A percentile compares a stretch with the other conserved stretches of the same genome.
These are phyloP conservation scores for Zaprionus camerounensis DNA, from an alignment of 1,140 invertebrate species.

Conservation along the genomic window DNA sequence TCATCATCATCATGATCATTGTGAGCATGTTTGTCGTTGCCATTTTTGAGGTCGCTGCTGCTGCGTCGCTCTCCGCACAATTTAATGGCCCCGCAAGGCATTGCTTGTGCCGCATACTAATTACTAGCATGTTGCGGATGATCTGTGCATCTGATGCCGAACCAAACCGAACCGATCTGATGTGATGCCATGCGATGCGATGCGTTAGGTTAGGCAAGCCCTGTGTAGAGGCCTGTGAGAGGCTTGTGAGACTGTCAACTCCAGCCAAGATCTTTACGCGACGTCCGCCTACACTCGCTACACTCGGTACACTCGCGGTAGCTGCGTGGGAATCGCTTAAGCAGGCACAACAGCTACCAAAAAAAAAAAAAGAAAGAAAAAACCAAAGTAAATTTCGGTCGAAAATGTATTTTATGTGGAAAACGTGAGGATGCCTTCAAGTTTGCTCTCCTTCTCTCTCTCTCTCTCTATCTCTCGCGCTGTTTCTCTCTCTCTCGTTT, in stretches of 20 bases:
- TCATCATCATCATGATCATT: constrained; percentile 5
- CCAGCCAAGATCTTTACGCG: background rate
- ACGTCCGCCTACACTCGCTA: constrained; percentile 26
- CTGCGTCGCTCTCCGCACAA: constrained; percentile 61
- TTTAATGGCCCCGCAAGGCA: constrained; percentile 61
- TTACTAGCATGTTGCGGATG: constrained; percentile 27
- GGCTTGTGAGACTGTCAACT: background rate
- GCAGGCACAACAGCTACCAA: constrained; percentile 52
- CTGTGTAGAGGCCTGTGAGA: background rate
- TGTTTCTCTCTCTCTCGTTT: constrained; percentile 11
- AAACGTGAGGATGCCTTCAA: constrained; percentile 74
- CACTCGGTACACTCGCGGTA: constrained; percentile 11
- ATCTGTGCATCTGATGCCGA: constrained; percentile 69
- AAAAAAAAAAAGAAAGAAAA: constrained; percentile 21
- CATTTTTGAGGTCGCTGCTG: constrained; percentile 64
- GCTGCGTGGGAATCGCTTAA: constrained; percentile 69
- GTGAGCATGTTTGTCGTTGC: constrained; percentile 46
- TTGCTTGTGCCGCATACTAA: constrained; percentile 67
- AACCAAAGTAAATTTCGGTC: constrained; percentile 67
- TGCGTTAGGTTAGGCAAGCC: constrained; percentile 53
- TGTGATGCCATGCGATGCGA: constrained; percentile 28
- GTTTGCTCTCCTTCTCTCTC: constrained; percentile 16
- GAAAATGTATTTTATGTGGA: constrained; percentile 77
- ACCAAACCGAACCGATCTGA: constrained; percentile 22
- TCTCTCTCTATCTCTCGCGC: background rate